These are phyloP conservation scores for Bagarius yarrelli DNA, from an alignment of 2,113 vertebrate genomes.

Conservation along the genomic window DNA sequence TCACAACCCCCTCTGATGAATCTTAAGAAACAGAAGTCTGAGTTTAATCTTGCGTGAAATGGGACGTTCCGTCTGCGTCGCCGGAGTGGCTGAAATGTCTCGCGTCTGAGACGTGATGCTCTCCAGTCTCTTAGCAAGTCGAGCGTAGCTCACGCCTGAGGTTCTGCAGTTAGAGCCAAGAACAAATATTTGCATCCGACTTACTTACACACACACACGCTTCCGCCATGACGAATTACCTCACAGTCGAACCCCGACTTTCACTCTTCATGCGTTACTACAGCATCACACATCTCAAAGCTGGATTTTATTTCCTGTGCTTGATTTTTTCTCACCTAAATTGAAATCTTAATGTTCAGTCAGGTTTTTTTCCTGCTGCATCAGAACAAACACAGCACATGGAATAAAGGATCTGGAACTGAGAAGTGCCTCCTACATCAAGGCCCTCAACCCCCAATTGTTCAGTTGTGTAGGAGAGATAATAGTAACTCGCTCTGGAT, in stretches of 20 bases:
- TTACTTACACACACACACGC: not conserved
- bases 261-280: not conserved
- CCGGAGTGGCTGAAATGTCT: constrained; percentile 8
- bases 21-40: constrained; percentile 16
- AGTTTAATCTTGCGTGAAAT: constrained; percentile 45
- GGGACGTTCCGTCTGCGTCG: constrained; percentile 8
- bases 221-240: not conserved
- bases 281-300: not conserved
- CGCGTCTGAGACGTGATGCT: not conserved
- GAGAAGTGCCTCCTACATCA: too few relatives aligned
- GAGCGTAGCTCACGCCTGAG: constrained; percentile 16
- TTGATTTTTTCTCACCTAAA: not conserved
- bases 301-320: not conserved
- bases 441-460: too few relatives aligned
- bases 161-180: not conserved
- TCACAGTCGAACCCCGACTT: not conserved
- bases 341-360: not conserved
- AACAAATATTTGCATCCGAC: constrained; percentile 37
- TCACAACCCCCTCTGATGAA: constrained; percentile 38
- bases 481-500: too few relatives aligned
- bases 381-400: not conserved
- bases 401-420: not conserved
- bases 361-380: not conserved
- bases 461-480: too few relatives aligned
- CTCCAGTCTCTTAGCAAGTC: constrained; percentile 16